Percentiles rank a stretch among this genome's conserved stretches.
phyloP scores from a whole-genome alignment of 1,140 invertebrate species.

The Nomia melanderi region DNA sequence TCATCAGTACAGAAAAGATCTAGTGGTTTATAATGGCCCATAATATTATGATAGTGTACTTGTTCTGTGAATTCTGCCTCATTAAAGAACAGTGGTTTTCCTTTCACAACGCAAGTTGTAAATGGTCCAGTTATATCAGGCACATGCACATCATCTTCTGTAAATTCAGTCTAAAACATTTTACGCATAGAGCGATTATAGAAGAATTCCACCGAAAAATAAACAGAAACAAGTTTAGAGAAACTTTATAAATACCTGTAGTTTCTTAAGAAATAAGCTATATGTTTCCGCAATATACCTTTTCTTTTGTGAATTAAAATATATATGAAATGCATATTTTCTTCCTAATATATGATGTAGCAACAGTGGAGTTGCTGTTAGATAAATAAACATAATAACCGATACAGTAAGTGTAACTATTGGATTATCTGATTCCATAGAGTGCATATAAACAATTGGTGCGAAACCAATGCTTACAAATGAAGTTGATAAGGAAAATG shows the following conservation, averaged over 20 bases:
- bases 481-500: slow-evolving; percentile 91
- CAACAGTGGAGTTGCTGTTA: slow-evolving; percentile 90
- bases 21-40: slow-evolving; percentile 95
- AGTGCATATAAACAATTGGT: slow-evolving; percentile 86
- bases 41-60: slow-evolving; percentile 89
- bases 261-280: neutral
- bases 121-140: slow-evolving; percentile 92
- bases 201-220: slow-evolving; percentile 71
- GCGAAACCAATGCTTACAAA: slow-evolving; percentile 85
- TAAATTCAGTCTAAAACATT: slow-evolving; percentile 87
- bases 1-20: slow-evolving; percentile 85
- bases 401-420: slow-evolving; percentile 83
- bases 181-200: slow-evolving; percentile 80
- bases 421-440: slow-evolving; percentile 81
- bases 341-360: slow-evolving; percentile 90
- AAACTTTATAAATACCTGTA: slow-evolving; percentile 39
- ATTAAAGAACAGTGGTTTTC: slow-evolving; percentile 89
- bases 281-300: slow-evolving; percentile 40
- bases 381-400: slow-evolving; percentile 88
- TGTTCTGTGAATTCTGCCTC: slow-evolving; percentile 85
- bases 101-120: slow-evolving; percentile 87
- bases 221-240: neutral
- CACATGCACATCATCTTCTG: slow-evolving; percentile 87
- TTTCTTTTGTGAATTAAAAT: slow-evolving; percentile 83
- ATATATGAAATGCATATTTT: slow-evolving; percentile 91